Evolutionary conservation across 2,797 vertebrate species (phyloP).

Genomic region (Typhlichthys subterraneus): DNA sequence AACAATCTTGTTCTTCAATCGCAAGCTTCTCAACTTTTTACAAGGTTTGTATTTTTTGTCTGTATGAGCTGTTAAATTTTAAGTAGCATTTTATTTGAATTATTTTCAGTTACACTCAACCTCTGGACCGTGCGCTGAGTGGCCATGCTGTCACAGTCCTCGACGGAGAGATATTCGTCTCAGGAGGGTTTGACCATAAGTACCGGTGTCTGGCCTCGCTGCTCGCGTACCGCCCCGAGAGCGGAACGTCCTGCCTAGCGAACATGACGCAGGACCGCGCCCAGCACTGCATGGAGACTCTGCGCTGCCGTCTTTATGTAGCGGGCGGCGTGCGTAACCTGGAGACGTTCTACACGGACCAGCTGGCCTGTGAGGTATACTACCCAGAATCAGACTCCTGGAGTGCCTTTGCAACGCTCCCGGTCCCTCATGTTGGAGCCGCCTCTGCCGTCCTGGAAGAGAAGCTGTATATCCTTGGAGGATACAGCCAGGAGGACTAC

Average conservation of each 20-base stretch:
- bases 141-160: slow-evolving; percentile 62
- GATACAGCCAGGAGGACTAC: slow-evolving; percentile 78
- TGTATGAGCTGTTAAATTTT: not conserved
- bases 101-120: slow-evolving; percentile 60
- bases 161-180: slow-evolving; percentile 70
- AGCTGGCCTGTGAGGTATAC: slow-evolving; percentile 73
- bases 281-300: slow-evolving; percentile 79
- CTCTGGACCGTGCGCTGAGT: slow-evolving; percentile 72
- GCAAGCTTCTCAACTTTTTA: not conserved
- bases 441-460: slow-evolving; percentile 75
- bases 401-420: slow-evolving; percentile 56
- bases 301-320: slow-evolving; percentile 65
- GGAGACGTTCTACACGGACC: slow-evolving; percentile 73
- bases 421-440: slow-evolving; percentile 73
- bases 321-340: slow-evolving; percentile 74
- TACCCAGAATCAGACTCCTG: slow-evolving; percentile 57
- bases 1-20: no score
- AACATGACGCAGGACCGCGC: slow-evolving; percentile 75
- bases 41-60: no score
- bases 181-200: slow-evolving; percentile 76
- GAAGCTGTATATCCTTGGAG: slow-evolving; percentile 77
- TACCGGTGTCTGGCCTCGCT: slow-evolving; percentile 74
- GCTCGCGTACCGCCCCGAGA: slow-evolving; percentile 73
- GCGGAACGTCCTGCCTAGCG: slow-evolving; percentile 65
- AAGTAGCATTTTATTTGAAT: not conserved